Evolutionary conservation across 2,797 vertebrate species (phyloP), one percentile per base, ranked within the genome.

Genomic region (Alectoris magna): DNA sequence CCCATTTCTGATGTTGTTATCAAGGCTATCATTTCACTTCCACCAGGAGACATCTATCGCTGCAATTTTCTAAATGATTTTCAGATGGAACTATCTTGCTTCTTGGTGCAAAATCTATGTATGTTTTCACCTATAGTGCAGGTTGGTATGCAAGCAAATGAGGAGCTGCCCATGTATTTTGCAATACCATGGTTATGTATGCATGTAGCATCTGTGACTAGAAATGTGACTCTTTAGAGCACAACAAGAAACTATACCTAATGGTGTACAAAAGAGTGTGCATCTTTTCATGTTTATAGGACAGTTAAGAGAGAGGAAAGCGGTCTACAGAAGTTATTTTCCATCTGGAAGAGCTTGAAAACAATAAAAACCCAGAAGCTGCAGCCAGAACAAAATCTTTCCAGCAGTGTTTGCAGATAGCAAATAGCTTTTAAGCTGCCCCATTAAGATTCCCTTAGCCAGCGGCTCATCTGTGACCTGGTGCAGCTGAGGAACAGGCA

Each of bases 31-130:
- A 81, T 93, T 91, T 81, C 67, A 84, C 44, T 86, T 90, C 26
- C 53, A 62, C 49, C 17, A 79, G 58, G 31, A 86, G 48, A 70
- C 17, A 56, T 53, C 17, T 68, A 92, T 73, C 18, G 24, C 5
- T 31, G 26, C 63, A 79, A 70, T 93, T 94, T 88, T 86, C 58
- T 73, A 74, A 81, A 93, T 64, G 15, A 59, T 58, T 91, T 91
- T 93, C 70, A 74, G 74, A 70, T 43, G 46, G 11, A 9, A 51
- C 5, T 71, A 44, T 27, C 23, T 79, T 68, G 34, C 64, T 84
- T 93, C 48, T 82, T 79, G 44, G 39, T 21, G 68, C 10, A 72
- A 81, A 91, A 60, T 76, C 64, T 91, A 29, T 88, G 27, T 91
- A 29, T 88, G 27, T 90, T 93, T 93, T 15, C 76, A 84, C 71